Conservation (phyloP, 2,797 vertebrate genomes). For the Nannoperca obscura region DNA sequence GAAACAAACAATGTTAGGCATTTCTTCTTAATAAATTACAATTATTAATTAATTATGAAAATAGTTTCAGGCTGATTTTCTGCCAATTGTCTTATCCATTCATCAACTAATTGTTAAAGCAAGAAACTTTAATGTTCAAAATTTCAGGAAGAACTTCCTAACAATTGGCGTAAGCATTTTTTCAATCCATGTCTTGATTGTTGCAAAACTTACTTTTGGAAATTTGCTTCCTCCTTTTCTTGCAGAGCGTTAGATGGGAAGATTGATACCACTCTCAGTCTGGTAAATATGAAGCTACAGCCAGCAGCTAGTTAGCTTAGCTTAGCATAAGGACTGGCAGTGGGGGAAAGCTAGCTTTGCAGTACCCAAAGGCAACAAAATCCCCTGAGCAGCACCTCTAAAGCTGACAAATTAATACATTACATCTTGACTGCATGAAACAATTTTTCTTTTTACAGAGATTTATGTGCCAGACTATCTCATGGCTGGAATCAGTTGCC, state of each 20-base stretch:
- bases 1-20: neutral
- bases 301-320: neutral
- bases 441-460: neutral
- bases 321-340: neutral
- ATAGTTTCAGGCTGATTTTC: neutral
- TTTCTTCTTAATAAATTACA: neutral
- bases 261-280: neutral
- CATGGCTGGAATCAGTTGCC: neutral
- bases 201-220: neutral
- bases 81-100: neutral
- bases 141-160: neutral
- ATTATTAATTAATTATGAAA: neutral
- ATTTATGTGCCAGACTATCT: neutral
- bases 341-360: neutral
- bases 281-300: neutral
- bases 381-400: neutral
- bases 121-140: neutral
- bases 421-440: conserved; percentile 9
- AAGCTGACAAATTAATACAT: neutral
- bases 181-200: neutral
- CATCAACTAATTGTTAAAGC: neutral
- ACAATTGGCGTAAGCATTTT: neutral
- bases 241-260: neutral
- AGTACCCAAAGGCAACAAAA: neutral
- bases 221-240: neutral